These are phyloP conservation scores for Seira ritae DNA, from an alignment of 2,888 invertebrate genomes.

Conservation along the genomic window DNA sequence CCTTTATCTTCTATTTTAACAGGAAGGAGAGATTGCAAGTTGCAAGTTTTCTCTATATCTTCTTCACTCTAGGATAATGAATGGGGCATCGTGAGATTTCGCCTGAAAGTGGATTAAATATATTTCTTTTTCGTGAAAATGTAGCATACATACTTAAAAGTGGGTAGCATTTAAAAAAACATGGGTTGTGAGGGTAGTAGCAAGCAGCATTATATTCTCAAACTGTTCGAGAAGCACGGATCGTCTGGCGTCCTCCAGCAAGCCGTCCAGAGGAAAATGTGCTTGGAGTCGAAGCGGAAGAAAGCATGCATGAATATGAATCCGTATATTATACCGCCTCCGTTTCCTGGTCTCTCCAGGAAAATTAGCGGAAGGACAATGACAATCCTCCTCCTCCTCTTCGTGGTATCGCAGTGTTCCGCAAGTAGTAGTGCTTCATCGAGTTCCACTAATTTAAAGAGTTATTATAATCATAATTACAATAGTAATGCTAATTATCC, in stretches of 20 bases:
- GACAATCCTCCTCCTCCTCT: background rate
- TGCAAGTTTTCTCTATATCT: background rate
- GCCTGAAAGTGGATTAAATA: background rate
- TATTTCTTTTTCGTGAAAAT: slow-evolving; percentile 4
- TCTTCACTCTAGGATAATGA: slow-evolving; percentile 1
- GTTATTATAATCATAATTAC: slow-evolving; percentile 1
- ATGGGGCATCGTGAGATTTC: slow-evolving; percentile 35
- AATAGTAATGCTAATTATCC: background rate
- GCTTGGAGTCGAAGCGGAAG: background rate
- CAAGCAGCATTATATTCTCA: slow-evolving; percentile 30
- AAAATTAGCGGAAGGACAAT: background rate
- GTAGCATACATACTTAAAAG: background rate
- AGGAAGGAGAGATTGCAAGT: slow-evolving; percentile 36
- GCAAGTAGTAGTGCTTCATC: slow-evolving; percentile 4
- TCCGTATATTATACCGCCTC: background rate
- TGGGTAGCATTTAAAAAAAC: background rate
- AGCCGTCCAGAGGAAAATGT: slow-evolving; percentile 22
- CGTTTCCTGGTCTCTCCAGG: background rate
- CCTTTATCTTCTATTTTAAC: slow-evolving; percentile 39
- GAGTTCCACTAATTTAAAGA: background rate
- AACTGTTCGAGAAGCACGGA: slow-evolving; percentile 53
- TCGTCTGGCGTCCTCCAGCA: slow-evolving; percentile 43
- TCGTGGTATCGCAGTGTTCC: background rate
- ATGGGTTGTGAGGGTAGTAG: slow-evolving; percentile 60
- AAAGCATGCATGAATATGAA: background rate